Evolutionary conservation across 2,888 invertebrate species (phyloP).

Genomic region (Agrochola lota): DNA sequence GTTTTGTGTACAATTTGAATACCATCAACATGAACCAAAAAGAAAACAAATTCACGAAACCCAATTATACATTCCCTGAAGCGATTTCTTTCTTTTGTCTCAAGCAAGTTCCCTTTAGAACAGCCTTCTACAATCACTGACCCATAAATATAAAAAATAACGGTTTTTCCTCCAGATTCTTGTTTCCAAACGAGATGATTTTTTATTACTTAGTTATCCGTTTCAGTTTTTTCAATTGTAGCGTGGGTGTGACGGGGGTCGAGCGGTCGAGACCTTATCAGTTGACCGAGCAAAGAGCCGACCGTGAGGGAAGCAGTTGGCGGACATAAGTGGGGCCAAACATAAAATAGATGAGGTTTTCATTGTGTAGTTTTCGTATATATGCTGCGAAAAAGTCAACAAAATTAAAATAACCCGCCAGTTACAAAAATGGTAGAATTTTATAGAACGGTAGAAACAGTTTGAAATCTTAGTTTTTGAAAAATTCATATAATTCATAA

Average conservation of each 20-base stretch:
- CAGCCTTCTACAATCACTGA: background rate
- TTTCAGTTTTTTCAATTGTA: slow-evolving; percentile 68
- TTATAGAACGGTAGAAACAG: no score
- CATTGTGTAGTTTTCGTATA: background rate
- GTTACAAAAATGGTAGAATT: background rate
- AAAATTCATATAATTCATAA: no score
- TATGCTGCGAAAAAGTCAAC: background rate
- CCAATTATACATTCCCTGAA: background rate
- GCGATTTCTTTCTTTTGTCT: background rate
- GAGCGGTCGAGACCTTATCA: slow-evolving; percentile 68
- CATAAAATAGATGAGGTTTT: background rate
- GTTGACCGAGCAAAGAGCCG: slow-evolving; percentile 54
- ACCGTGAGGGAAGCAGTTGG: slow-evolving; percentile 16
- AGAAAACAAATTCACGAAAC: background rate
- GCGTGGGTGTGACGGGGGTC: slow-evolving; percentile 73
- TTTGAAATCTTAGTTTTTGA: background rate
- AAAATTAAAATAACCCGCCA: background rate
- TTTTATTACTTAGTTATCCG: slow-evolving; percentile 60
- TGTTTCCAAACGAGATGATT: slow-evolving; percentile 43
- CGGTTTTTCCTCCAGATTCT: background rate
- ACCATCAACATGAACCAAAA: background rate
- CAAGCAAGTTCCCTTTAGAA: background rate
- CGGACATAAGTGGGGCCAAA: background rate
- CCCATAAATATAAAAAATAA: slow-evolving; percentile 14
- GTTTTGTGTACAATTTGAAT: background rate